Evolutionary conservation across 1,140 invertebrate species (phyloP).

Genomic region (Drosophila auraria): DNA sequence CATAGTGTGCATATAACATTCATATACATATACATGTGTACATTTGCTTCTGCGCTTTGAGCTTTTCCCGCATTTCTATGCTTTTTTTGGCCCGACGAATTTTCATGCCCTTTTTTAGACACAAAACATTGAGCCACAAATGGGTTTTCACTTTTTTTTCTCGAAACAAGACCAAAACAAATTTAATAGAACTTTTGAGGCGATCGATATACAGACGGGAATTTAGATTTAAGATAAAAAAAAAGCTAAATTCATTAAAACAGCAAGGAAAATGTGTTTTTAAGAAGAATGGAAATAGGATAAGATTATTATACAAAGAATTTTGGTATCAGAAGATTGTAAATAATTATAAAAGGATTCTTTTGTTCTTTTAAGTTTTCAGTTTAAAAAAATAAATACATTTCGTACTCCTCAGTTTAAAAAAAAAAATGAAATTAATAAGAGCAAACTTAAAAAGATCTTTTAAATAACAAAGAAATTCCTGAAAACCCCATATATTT

Average conservation of each 20-base stretch:
- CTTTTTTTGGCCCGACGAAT: conserved; percentile 39
- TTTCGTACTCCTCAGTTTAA: too few relatives aligned
- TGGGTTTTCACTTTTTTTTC: conserved; percentile 26
- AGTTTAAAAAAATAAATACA: too few relatives aligned
- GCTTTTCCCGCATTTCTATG: conserved; percentile 7
- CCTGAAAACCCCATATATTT: too few relatives aligned
- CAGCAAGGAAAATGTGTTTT: too few relatives aligned
- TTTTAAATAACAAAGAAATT: too few relatives aligned
- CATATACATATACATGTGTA: not conserved
- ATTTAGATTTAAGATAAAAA: not conserved
- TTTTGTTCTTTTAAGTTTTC: too few relatives aligned
- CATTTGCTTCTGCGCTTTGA: conserved; percentile 16
- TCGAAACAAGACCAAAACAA: conserved; percentile 1
- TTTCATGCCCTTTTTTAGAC: conserved; percentile 47
- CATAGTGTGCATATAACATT: conserved; percentile 10
- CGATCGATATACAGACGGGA: not conserved
- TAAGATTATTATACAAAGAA: too few relatives aligned
- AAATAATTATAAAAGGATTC: too few relatives aligned
- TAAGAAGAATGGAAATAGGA: too few relatives aligned
- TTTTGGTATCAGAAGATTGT: too few relatives aligned
- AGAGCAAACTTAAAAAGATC: too few relatives aligned
- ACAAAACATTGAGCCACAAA: conserved; percentile 30
- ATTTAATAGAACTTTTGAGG: not conserved
- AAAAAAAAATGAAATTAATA: too few relatives aligned
- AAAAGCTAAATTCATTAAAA: not conserved